Evolutionary conservation across 2,888 invertebrate species (phyloP), one percentile per base, ranked within the genome.

Genomic region (Oscheius sp.): DNA sequence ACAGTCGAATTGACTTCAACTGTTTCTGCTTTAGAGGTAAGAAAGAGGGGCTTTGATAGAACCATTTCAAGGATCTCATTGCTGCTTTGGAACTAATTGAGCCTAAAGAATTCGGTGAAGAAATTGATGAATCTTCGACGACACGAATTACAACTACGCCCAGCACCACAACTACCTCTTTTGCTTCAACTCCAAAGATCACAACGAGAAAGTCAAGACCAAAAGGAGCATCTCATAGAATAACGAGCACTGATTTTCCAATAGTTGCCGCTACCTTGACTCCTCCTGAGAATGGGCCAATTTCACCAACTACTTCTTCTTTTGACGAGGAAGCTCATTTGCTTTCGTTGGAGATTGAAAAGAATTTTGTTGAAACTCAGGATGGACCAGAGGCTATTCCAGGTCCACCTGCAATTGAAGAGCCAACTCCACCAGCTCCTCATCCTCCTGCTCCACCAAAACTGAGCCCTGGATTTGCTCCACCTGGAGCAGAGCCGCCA

Each of bases 401-500:
- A n/a, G n/a, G n/a, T n/a, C n/a, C n/a, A n/a, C n/a, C n/a, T n/a
- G n/a, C n/a, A n/a, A n/a, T n/a, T n/a, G n/a, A n/a, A n/a, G 58
- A 29, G 15, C 42, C 42, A 29, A 31, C 20, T 31, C 46, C 64
- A 6, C 64, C 64, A 3, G 46, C 48, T 27, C 12, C 50, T 23
- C 46, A 20, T 27, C 46, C 64, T 25, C 58, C 45, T 12, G 20
- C 12, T 6, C 23, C 39, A 2, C 34, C 52, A 17, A 33, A 17
- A 34, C 33, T 29, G 2, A 23, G 31, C 12, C 23, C 23, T 6
- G 34, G 12, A 8, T 20, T 27, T 20, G 46, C 34, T n/a, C 64
- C 64, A 15, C 64, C 64, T 8, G 64, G 64, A 17, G 64, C 46
- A 6, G 31, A 48, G 50, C 64, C 64, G 5, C 64, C 64, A 2